Evolutionary conservation across 2,113 vertebrate species (phyloP).

Genomic region (Daubentonia madagascariensis): DNA sequence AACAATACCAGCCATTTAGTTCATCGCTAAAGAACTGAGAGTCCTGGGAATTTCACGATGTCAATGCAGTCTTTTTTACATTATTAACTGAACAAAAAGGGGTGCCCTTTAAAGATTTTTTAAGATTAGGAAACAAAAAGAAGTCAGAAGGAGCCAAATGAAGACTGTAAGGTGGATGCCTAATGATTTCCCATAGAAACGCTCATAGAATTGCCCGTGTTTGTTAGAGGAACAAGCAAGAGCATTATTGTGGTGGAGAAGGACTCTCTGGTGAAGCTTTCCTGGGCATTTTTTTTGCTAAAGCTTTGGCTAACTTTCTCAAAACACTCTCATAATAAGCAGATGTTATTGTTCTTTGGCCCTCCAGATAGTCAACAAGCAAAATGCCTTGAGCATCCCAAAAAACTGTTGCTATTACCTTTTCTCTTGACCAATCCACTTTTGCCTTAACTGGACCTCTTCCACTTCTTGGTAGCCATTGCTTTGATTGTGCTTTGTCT

Average conservation of each 20-base stretch:
- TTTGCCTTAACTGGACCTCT: not conserved
- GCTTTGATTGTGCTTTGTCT: not conserved
- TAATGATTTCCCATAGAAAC: not conserved
- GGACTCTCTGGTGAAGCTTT: not conserved
- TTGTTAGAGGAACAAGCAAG: not conserved
- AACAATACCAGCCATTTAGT: not conserved
- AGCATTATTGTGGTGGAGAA: not conserved
- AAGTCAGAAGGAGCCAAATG: not conserved
- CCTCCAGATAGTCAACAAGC: not conserved
- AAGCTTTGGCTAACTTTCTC: not conserved
- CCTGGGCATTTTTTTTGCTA: not conserved
- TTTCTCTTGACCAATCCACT: not conserved
- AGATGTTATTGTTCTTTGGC: not conserved
- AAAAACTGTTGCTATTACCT: not conserved
- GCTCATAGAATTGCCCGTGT: not conserved
- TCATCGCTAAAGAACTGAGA: not conserved
- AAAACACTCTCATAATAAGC: not conserved
- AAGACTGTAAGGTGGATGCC: not conserved
- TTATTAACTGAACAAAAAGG: not conserved
- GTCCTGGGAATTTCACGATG: too few relatives aligned
- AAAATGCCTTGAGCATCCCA: not conserved
- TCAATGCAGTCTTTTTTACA: not conserved
- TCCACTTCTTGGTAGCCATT: not conserved
- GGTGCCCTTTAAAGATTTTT: not conserved
- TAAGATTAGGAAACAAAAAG: not conserved